These are phyloP conservation scores for Chrosomus eos DNA, from an alignment of 2,797 vertebrate species.

Conservation along the genomic window DNA sequence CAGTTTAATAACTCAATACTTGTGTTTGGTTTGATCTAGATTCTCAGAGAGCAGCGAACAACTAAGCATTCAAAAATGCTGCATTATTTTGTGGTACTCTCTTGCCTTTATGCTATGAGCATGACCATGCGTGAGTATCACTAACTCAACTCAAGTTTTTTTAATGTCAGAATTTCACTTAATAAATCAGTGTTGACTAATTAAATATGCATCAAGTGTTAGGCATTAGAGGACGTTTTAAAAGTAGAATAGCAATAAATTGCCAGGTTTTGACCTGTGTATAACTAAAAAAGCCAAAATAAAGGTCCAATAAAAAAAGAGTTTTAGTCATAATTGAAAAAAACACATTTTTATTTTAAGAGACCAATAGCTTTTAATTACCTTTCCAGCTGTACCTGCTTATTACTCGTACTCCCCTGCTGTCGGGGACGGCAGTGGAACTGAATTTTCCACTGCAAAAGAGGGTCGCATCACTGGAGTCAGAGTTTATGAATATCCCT, in stretches of 20 bases:
- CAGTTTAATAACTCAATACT: no score
- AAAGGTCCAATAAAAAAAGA: not conserved
- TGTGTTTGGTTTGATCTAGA: not conserved
- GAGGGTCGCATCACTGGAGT: conserved; percentile 8
- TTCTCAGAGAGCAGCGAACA: not conserved
- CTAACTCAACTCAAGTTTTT: not conserved
- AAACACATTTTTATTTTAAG: not conserved
- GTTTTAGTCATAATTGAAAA: not conserved
- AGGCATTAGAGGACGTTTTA: not conserved
- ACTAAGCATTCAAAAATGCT: conserved; percentile 3
- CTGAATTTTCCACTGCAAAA: not conserved
- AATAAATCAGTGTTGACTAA: not conserved
- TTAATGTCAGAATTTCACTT: not conserved
- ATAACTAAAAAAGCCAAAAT: not conserved
- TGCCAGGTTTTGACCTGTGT: no score
- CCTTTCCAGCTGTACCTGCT: not conserved
- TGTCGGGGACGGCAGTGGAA: not conserved
- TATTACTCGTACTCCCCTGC: conserved; percentile 5
- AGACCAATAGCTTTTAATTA: not conserved
- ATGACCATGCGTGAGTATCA: conserved; percentile 26
- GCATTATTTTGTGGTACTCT: not conserved
- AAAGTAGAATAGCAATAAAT: not conserved
- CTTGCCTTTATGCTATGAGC: conserved; percentile 6
- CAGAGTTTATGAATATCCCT: conserved; percentile 13
- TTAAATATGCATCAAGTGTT: not conserved